Base-by-base conservation (phyloP, 1,140 invertebrate species). In the Leptopilina boulardi region DNA sequence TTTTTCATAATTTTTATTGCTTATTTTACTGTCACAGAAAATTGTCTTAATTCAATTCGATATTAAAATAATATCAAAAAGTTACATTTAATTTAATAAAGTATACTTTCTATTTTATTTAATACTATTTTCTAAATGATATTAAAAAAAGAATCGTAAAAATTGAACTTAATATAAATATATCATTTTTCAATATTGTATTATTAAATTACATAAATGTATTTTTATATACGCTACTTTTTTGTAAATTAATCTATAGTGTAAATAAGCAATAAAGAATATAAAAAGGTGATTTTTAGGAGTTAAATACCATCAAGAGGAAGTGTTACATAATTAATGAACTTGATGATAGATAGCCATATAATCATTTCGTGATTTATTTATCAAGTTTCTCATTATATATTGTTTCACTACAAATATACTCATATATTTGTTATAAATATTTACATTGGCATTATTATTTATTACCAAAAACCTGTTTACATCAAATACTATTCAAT, bases 261-360 rank as follows among this genome's bases (percentile, higher is more conserved):
- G 44, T 47, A 47, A 47, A 47, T 47, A 18, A 18, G 15, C 47
- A 1, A 18, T 18, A 51, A 51, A 51, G 47, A 51, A 51, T 51
- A n/a, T 18, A 51, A 51, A 51, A 51, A 51, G 15, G 18, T 51
- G 15, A 51, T n/a, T 51, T 51, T 51, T 51, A 51, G 47, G 47
- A 15, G 47, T n/a, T 51, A 51, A 18, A 51, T 51, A 18, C n/a
- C 47, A 51, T 15, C 47, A 18, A 51, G 47, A 51, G 47, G 47
- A 74, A 76, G 74, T 76, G 73, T 81, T 84, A 77, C 84, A 84
- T 86, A 85, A 86, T 87, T 87, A 87, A 87, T 85, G 82, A 76
- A 79, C 73, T 74, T 76, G 79, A 80, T 85, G 82, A 78, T 77
- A 80, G 80, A 34, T 34, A 47, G 44, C 44, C 44, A 47, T 51